Evolutionary conservation across 2,113 vertebrate species (phyloP).

Genomic region (Sinocyclocheilus anophthalmus): DNA sequence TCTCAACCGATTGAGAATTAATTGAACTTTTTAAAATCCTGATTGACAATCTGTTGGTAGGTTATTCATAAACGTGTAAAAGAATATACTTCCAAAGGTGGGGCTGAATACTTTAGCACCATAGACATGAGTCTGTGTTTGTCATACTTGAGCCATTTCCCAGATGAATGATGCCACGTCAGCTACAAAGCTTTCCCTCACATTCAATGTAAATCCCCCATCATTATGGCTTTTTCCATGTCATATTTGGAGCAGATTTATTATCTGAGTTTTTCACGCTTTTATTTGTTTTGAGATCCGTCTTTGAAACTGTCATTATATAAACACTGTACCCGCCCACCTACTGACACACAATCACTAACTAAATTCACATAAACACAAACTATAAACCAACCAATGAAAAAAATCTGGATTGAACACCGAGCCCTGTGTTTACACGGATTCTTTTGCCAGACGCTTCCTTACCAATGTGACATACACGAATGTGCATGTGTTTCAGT

Average conservation of each 20-base stretch:
- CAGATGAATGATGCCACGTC: not conserved
- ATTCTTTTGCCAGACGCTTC: constrained; percentile 12
- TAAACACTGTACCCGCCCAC: not conserved
- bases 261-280: not conserved
- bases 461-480: not conserved
- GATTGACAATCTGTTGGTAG: not conserved
- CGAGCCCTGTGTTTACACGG: not conserved
- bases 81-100: not conserved
- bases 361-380: not conserved
- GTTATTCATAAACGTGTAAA: not conserved
- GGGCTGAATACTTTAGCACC: not conserved
- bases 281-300: constrained; percentile 7
- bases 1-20: not conserved
- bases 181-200: not conserved
- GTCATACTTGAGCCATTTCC: not conserved
- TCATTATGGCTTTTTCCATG: not conserved
- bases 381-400: not conserved
- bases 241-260: not conserved
- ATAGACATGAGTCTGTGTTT: not conserved
- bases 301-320: constrained; percentile 15
- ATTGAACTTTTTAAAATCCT: not conserved
- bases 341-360: not conserved
- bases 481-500: constrained; percentile 19
- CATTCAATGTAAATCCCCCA: not conserved
- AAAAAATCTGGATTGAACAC: not conserved